A percentile compares a stretch with the other conserved stretches of the same genome.
phyloP scores from a whole-genome alignment of 2,888 invertebrate genomes.

The Laothoe populi region DNA sequence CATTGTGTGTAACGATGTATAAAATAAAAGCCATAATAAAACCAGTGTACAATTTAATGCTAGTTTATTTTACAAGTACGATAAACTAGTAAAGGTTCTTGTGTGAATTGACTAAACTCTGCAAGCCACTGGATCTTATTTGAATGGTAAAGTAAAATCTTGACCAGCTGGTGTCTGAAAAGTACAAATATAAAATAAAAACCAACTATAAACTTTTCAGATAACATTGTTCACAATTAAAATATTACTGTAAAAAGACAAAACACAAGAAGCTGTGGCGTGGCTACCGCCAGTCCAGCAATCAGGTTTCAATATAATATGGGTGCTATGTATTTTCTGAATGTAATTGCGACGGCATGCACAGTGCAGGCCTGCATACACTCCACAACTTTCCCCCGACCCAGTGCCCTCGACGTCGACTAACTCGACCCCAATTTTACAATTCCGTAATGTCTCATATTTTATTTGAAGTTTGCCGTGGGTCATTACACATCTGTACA shows the following conservation, averaged over 20 bases:
- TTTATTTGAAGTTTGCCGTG: constrained; percentile 73
- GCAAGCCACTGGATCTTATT: no score
- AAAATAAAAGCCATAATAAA: no score
- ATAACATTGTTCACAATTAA: background rate
- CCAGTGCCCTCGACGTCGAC: constrained; percentile 76
- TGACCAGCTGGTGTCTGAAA: no score
- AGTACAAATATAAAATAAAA: no score
- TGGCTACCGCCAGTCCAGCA: background rate
- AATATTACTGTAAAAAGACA: background rate
- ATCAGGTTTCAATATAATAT: constrained; percentile 24
- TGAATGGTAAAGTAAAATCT: no score
- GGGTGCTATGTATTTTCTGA: constrained; percentile 30
- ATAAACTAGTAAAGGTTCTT: no score
- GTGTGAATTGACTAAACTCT: no score
- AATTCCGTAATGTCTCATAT: constrained; percentile 77
- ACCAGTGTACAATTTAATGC: no score
- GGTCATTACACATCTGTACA: constrained; percentile 69
- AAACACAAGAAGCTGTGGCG: background rate
- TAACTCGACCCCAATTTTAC: constrained; percentile 73
- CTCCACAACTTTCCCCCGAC: constrained; percentile 82
- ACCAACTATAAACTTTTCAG: no score
- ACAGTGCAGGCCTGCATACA: constrained; percentile 61
- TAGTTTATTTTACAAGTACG: no score
- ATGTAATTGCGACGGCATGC: constrained; percentile 71
- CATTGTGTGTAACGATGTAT: no score